Evolutionary conservation across 2,113 vertebrate genomes (phyloP).

Genomic region (Passer montanus): DNA sequence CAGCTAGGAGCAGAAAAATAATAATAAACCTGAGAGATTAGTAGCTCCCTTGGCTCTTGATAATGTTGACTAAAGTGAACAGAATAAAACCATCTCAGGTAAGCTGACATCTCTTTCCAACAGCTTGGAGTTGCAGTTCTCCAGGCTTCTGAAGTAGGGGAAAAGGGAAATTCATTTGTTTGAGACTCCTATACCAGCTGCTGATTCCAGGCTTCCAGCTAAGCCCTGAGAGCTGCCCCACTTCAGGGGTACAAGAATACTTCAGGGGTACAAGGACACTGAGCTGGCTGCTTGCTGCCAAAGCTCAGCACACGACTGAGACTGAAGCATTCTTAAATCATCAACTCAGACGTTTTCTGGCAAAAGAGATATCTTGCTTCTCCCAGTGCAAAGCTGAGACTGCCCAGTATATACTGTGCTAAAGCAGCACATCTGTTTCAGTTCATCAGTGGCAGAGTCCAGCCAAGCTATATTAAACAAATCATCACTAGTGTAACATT

Average conservation of each 20-base stretch:
- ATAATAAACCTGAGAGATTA: background rate
- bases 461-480: constrained; percentile 61
- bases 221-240: background rate
- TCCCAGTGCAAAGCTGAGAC: background rate
- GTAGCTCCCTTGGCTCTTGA: background rate
- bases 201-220: background rate
- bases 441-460: constrained; percentile 40
- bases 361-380: background rate
- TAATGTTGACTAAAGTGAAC: background rate
- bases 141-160: background rate
- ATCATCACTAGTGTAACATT: constrained; percentile 61
- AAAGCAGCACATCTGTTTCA: constrained; percentile 58
- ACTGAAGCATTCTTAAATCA: background rate
- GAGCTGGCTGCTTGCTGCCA: background rate
- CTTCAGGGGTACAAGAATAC: background rate
- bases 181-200: background rate
- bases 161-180: background rate
- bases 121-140: background rate
- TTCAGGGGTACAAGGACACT: background rate
- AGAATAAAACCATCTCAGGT: background rate
- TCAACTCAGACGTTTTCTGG: background rate
- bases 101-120: background rate
- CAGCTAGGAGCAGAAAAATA: background rate
- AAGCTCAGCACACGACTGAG: background rate
- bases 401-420: background rate